phyloP scores from a whole-genome alignment of 2,113 vertebrate genomes.

The Leptocoma aspasia region DNA sequence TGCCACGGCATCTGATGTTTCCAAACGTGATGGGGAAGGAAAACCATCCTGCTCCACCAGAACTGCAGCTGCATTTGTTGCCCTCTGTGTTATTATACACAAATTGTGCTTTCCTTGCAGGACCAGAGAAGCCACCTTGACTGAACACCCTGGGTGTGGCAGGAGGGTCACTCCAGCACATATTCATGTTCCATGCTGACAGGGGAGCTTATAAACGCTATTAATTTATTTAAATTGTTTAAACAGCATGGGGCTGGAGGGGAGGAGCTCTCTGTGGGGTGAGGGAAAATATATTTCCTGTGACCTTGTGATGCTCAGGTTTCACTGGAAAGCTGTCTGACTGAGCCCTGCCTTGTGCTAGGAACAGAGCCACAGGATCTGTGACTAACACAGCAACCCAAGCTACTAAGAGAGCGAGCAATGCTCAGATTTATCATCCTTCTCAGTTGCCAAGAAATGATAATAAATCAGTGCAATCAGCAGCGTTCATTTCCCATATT shows the following conservation, averaged over 20 bases:
- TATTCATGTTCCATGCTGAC: not conserved
- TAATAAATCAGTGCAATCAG: not conserved
- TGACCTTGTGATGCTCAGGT: not conserved
- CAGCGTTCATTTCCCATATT: not conserved
- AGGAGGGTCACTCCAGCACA: not conserved
- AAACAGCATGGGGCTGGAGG: not conserved
- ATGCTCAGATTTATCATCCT: not conserved
- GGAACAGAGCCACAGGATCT: not conserved
- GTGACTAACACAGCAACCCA: not conserved
- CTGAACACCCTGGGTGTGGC: not conserved
- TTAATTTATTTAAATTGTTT: not conserved
- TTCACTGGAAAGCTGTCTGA: not conserved
- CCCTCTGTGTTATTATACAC: accelerated
- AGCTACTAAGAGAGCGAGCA: accelerated
- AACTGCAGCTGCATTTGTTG: not conserved
- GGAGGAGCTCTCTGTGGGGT: not conserved
- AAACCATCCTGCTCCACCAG: not conserved
- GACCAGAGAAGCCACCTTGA: not conserved
- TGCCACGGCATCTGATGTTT: accelerated
- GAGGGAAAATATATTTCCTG: not conserved
- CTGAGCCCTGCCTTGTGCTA: not conserved
- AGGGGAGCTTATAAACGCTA: not conserved
- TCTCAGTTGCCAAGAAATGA: not conserved
- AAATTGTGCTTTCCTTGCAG: not conserved
- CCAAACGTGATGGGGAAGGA: accelerated